Evolutionary conservation across 2,888 invertebrate species (phyloP), one percentile per base, ranked within the genome.

Genomic region (Lypha dubia): DNA sequence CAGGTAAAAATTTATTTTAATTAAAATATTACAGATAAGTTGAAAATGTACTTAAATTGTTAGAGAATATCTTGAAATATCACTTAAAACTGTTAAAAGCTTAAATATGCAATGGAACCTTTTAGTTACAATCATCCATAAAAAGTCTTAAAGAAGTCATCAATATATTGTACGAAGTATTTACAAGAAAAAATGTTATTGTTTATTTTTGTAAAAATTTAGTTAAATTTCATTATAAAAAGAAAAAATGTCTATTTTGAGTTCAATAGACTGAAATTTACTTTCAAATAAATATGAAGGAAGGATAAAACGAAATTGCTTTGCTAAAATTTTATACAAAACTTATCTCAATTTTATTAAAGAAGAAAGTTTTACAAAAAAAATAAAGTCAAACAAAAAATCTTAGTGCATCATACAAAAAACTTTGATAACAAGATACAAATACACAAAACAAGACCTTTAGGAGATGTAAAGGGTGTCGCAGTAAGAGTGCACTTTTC

Each of bases 371-470:
- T 79, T 46, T 1, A 22, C 1, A 46, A 56, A 62, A 46, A 56
- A 62, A 79, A 22, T 35, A 44, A 70, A 62, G 44, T 62, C 20
- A 63, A 53, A 70, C 70, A 22, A 70, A 62, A 53, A 70, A 62
- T n/a, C 38, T 68, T n/a, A n/a, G n/a, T n/a, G n/a, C n/a, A 28
- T 28, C 17, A 56, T 24, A 63, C 9, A 51, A 17, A 68, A 60
- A 80, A 80, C 73, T 80, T 80, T 13, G 51, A 53, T 74, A 80
- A 80, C 49, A 60, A 51, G 74, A 67, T 44, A 60, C 38, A 51
- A 49, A 70, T 3, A 24, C 2, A 68, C 22, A 41, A 20, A 62
- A 68, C 53, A 80, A 81, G 68, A 75, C 77, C 56, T 77, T 60
- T 20, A 60, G 70, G 63, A 71, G 70, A 41, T 70, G 60, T n/a